These are phyloP conservation scores for Urosaurus nigricauda DNA, from an alignment of 2,797 vertebrate genomes.

Conservation along the genomic window DNA sequence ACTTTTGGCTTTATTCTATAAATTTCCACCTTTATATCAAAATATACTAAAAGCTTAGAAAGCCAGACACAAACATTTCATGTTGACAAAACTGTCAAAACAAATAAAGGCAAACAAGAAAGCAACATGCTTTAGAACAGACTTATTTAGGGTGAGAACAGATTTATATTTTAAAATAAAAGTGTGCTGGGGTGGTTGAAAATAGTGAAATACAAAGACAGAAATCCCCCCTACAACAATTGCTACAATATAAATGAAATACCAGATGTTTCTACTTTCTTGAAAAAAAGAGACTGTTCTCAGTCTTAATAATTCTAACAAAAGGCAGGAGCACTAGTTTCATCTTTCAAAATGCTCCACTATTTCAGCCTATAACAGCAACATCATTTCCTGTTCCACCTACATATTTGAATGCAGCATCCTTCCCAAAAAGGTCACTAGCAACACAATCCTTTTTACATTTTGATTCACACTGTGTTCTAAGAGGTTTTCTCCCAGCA, in stretches of 20 bases:
- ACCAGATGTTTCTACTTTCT: background rate
- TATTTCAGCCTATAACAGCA: background rate
- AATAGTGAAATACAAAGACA: conserved; percentile 16
- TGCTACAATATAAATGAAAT: background rate
- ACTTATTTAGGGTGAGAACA: conserved; percentile 48
- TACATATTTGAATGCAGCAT: background rate
- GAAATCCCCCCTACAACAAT: background rate
- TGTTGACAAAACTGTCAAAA: conserved; percentile 46
- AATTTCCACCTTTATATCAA: conserved; percentile 39
- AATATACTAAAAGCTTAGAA: conserved; percentile 50
- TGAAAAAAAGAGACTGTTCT: background rate
- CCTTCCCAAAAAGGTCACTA: background rate
- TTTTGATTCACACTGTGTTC: background rate
- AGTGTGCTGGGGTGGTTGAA: conserved; percentile 14
- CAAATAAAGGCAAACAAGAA: conserved; percentile 46
- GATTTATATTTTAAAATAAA: conserved; percentile 15
- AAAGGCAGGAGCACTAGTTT: background rate
- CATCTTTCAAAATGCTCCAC: background rate
- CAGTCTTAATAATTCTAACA: background rate
- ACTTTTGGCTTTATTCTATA: conserved; percentile 28
- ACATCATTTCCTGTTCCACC: background rate
- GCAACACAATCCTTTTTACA: background rate
- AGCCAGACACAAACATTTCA: conserved; percentile 25
- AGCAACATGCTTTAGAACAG: conserved; percentile 16
- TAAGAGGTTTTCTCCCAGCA: background rate